Percentiles rank a stretch among this genome's conserved stretches.
These are phyloP conservation scores for Acanthurus tractus DNA, from an alignment of 2,797 vertebrate genomes.

Conservation along the genomic window DNA sequence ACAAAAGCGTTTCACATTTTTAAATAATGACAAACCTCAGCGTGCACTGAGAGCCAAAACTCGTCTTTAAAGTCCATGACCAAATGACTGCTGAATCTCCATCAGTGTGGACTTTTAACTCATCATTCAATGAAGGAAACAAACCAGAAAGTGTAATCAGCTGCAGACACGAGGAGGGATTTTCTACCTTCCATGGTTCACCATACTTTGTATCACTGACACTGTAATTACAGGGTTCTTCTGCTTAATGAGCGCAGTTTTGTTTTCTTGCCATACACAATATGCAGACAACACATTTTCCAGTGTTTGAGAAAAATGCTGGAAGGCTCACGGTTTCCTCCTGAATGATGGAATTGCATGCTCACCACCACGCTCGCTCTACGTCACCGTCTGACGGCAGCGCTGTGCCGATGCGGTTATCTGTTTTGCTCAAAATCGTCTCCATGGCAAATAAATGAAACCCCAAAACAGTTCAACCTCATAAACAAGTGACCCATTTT, in stretches of 20 bases:
- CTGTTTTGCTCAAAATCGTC: constrained; percentile 75
- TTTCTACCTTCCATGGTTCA: constrained; percentile 53
- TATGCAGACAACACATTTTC: constrained; percentile 80
- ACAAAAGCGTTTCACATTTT: constrained; percentile 6
- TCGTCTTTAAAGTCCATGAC: no score
- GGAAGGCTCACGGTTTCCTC: constrained; percentile 63
- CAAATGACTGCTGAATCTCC: constrained; percentile 14
- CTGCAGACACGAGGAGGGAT: constrained; percentile 30
- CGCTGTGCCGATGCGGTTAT: constrained; percentile 70
- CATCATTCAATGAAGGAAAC: constrained; percentile 36
- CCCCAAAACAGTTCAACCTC: constrained; percentile 68
- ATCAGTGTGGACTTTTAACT: constrained; percentile 24
- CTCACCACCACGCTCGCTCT: constrained; percentile 61
- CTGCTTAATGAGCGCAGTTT: constrained; percentile 56
- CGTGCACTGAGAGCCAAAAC: background rate
- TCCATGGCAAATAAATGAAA: constrained; percentile 78
- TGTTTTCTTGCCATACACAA: constrained; percentile 54
- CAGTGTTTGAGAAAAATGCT: constrained; percentile 62
- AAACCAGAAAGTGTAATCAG: constrained; percentile 38
- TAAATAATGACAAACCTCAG: constrained; percentile 13
- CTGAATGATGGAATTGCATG: constrained; percentile 70
- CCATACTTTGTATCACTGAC: constrained; percentile 61
- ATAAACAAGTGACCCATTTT: constrained; percentile 70
- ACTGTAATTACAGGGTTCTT: constrained; percentile 64
- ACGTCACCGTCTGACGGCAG: constrained; percentile 67